These are phyloP conservation scores for Agriopis leucophaearia DNA, from an alignment of 2,888 invertebrate species.

Conservation along the genomic window DNA sequence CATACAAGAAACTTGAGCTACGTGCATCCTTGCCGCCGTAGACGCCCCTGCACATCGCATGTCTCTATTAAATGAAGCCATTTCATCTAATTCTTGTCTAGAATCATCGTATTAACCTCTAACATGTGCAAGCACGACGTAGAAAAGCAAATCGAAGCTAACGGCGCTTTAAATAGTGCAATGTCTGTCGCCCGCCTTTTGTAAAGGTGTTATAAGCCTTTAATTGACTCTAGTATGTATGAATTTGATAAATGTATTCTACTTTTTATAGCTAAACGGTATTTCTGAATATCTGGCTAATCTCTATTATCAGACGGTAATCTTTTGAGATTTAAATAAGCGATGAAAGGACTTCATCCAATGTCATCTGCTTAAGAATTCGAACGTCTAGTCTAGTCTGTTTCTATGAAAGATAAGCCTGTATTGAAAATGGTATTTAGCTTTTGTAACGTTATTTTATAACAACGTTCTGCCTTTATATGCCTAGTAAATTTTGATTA, in stretches of 20 bases:
- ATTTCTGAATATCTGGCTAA: conserved; percentile 7
- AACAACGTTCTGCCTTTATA: conserved; percentile 6
- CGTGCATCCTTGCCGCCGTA: conserved; percentile 47
- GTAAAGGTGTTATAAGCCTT: conserved; percentile 11
- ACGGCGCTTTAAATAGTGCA: conserved; percentile 24
- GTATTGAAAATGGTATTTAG: conserved; percentile 5
- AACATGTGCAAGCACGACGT: conserved; percentile 16
- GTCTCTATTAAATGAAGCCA: conserved; percentile 46
- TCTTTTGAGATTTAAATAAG: not conserved
- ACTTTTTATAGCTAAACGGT: conserved; percentile 7
- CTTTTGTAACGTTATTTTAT: conserved; percentile 9
- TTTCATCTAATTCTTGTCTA: conserved; percentile 47
- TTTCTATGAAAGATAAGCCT: conserved; percentile 3
- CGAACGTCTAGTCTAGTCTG: not conserved
- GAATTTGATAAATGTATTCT: conserved; percentile 3
- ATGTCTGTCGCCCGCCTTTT: conserved; percentile 21
- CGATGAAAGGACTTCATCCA: not conserved
- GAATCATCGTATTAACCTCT: conserved; percentile 47
- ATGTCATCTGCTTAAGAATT: not conserved
- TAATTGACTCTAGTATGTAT: conserved; percentile 16
- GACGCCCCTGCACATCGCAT: conserved; percentile 29
- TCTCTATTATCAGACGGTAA: conserved; percentile 2
- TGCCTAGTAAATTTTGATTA: conserved; percentile 2
- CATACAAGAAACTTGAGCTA: conserved; percentile 54
- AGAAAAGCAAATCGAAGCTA: conserved; percentile 31